Evolutionary conservation across 1,140 invertebrate genomes (phyloP).

Genomic region (Neomicropteryx cornuta): DNA sequence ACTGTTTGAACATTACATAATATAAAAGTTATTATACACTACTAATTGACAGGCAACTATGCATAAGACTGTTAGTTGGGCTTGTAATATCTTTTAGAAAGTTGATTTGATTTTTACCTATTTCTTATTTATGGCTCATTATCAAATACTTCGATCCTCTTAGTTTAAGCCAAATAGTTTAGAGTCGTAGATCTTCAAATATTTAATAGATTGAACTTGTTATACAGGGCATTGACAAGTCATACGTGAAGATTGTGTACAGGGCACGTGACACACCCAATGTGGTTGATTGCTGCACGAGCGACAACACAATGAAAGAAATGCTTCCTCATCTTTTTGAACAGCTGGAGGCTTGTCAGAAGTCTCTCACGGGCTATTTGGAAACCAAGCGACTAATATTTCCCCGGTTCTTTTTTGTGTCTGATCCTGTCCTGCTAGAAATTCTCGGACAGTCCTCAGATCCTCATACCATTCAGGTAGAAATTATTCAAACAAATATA

Average conservation of each 20-base stretch:
- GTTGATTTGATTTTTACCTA: too few relatives aligned
- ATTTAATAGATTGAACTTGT: too few relatives aligned
- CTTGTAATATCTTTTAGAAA: too few relatives aligned
- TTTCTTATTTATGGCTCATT: too few relatives aligned
- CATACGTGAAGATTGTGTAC: slow-evolving; percentile 79
- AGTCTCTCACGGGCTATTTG: slow-evolving; percentile 78
- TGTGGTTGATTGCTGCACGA: slow-evolving; percentile 74
- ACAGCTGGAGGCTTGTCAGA: slow-evolving; percentile 82
- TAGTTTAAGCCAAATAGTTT: too few relatives aligned
- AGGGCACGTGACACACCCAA: slow-evolving; percentile 70
- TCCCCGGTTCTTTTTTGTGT: slow-evolving; percentile 85
- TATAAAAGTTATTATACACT: too few relatives aligned
- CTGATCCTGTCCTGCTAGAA: slow-evolving; percentile 77
- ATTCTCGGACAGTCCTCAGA: slow-evolving; percentile 84
- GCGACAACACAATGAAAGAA: slow-evolving; percentile 71
- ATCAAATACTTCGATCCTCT: too few relatives aligned
- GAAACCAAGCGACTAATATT: slow-evolving; percentile 75
- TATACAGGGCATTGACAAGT: slow-evolving; percentile 74
- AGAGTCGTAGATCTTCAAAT: too few relatives aligned
- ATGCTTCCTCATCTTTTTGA: slow-evolving; percentile 71
- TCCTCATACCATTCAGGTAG: slow-evolving; percentile 66
- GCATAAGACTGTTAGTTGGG: too few relatives aligned
- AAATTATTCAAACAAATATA: not conserved
- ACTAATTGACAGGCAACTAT: too few relatives aligned
- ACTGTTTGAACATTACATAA: too few relatives aligned